Evolutionary conservation across 2,113 vertebrate genomes (phyloP).

Genomic region (Chlorodrepanis virens): DNA sequence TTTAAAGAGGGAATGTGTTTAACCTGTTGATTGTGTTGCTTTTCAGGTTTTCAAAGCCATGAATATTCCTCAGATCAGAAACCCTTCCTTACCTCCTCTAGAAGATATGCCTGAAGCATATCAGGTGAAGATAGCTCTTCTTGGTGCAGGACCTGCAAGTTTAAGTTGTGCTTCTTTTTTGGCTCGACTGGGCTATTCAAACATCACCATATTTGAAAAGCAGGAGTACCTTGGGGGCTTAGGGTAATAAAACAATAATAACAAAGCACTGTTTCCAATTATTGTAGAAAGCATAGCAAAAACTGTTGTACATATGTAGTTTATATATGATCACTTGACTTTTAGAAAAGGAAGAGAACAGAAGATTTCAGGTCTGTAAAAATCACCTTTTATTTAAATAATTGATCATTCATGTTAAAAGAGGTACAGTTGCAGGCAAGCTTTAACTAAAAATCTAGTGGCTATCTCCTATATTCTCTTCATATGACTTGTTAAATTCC

Average conservation of each 20-base stretch:
- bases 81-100: slow-evolving; percentile 68
- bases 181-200: slow-evolving; percentile 80
- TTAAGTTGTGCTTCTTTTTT: slow-evolving; percentile 86
- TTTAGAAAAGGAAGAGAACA: neutral
- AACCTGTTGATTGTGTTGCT: slow-evolving; percentile 23
- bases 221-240: slow-evolving; percentile 81
- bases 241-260: slow-evolving; percentile 70
- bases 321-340: neutral
- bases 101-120: slow-evolving; percentile 77
- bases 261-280: neutral
- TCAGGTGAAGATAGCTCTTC: slow-evolving; percentile 80
- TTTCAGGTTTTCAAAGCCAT: slow-evolving; percentile 84
- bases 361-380: neutral
- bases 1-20: neutral
- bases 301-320: neutral
- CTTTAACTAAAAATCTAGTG: neutral
- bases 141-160: slow-evolving; percentile 85
- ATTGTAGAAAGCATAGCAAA: neutral
- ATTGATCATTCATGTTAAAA: neutral
- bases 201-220: slow-evolving; percentile 87
- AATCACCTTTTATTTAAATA: neutral
- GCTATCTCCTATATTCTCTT: neutral
- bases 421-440: neutral
- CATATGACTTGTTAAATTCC: neutral
- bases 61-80: slow-evolving; percentile 82